These are phyloP conservation scores for Cataglyphis altisquamis DNA, from an alignment of 2,888 invertebrate genomes.

Conservation along the genomic window DNA sequence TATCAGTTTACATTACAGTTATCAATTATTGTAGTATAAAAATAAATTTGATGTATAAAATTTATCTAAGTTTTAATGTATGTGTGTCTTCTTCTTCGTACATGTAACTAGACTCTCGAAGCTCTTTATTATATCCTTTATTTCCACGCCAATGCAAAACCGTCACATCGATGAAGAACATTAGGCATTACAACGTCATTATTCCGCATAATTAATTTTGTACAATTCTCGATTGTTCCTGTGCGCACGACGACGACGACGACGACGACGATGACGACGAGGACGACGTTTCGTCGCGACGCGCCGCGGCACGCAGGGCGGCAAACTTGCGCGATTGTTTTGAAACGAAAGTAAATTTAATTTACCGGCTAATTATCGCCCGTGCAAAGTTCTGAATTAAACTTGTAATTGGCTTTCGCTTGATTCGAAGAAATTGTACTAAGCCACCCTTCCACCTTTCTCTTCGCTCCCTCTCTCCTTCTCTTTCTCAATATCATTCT, in stretches of 20 bases:
- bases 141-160: slow-evolving; percentile 4
- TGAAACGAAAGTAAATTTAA: slow-evolving; percentile 84
- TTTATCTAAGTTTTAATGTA: background rate
- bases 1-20: background rate
- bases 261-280: slow-evolving; percentile 14
- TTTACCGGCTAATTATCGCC: slow-evolving; percentile 84
- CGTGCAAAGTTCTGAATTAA: slow-evolving; percentile 84
- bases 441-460: slow-evolving; percentile 72
- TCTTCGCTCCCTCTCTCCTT: slow-evolving; percentile 30
- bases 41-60: background rate
- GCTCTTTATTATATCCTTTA: slow-evolving; percentile 8
- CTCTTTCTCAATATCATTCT: slow-evolving; percentile 41
- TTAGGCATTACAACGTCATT: slow-evolving; percentile 64
- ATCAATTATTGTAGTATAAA: background rate
- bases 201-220: slow-evolving; percentile 77
- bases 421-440: slow-evolving; percentile 83
- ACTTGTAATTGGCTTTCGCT: slow-evolving; percentile 84
- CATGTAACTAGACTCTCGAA: background rate
- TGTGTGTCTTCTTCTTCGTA: no score
- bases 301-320: slow-evolving; percentile 61
- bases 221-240: slow-evolving; percentile 69
- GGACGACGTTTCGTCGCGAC: slow-evolving; percentile 66
- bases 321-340: slow-evolving; percentile 82
- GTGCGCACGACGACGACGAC: slow-evolving; percentile 27
- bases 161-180: slow-evolving; percentile 44